Base-by-base conservation (phyloP, 2,888 invertebrate species). In the Unio pictorum region DNA sequence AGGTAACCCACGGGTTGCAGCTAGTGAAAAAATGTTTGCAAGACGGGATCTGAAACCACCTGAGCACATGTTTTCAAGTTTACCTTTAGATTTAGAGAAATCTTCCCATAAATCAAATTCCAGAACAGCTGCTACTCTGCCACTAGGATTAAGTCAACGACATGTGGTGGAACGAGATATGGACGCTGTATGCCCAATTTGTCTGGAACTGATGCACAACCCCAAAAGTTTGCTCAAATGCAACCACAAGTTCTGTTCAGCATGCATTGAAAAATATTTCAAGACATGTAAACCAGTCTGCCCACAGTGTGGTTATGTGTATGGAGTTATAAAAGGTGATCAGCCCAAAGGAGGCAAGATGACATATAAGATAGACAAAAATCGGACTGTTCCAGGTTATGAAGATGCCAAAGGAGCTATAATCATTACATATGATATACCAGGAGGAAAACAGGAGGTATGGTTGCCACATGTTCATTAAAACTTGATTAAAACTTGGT, bases 311-410 rank as follows among this genome's bases (percentile, higher is more conserved):
- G 78, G 81, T 18, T 75, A 67, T 1, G 61, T 85, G 30, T 86
- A 84, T 74, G 87, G 84, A 5, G 64, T 69, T 20, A 59, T 84
- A 58, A 74, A 58, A 23, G 87, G 88, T 20, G 81, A 83, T 69
- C 86, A 87, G 73, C 87, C 87, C 6, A 57, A 61, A 58, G 69
- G 74, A n/a, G 87, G 86, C 0, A 73, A 23, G 17, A 87, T 87
- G 82, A 66, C 64, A 0, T 60, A 72, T 34, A 66, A 58, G 18
- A 68, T 65, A 3, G 75, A 79, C 5, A 69, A 71, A 26, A 60
- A 66, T 18, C 30, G 55, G 4, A 23, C 54, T n/a, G 65, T 81
- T 45, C 79, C 78, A n/a, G 80, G 80, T 15, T 76, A 69, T 69
- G 69, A 73, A 17, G 45, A 18, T 28, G 69, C 68, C 28, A 69